These are phyloP conservation scores for Strongylocentrotus purpuratus DNA, from an alignment of 35 echinoderm and acorn worm genomes.

Conservation along the genomic window DNA sequence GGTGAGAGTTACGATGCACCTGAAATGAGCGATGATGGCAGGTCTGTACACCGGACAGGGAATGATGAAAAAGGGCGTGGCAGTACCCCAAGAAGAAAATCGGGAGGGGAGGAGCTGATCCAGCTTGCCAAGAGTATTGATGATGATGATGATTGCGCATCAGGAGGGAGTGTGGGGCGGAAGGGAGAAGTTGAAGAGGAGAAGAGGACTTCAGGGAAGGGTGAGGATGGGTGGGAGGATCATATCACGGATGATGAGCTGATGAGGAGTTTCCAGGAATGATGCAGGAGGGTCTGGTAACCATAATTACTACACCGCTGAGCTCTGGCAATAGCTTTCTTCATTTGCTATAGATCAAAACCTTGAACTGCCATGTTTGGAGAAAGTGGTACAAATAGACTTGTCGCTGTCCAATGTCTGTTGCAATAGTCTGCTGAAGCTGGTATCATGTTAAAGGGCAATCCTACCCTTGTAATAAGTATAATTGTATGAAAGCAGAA, in stretches of 20 bases:
- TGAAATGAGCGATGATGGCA: background rate
- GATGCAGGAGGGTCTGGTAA: background rate
- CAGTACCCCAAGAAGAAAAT: background rate
- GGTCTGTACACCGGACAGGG: background rate
- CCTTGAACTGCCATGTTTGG: too few species aligned
- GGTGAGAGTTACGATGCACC: background rate
- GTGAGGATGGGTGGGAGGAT: conserved; percentile 4
- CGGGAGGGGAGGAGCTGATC: background rate
- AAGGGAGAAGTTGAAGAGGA: background rate
- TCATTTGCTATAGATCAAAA: too few species aligned
- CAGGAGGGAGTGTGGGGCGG: background rate
- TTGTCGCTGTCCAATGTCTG: too few species aligned
- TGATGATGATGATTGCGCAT: background rate
- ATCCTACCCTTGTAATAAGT: too few species aligned
- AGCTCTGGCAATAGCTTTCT: too few species aligned
- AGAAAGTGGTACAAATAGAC: too few species aligned
- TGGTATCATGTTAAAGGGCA: too few species aligned
- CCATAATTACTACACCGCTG: too few species aligned
- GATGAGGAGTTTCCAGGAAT: conserved; percentile 6
- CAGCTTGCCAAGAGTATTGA: background rate
- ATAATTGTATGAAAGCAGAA: too few species aligned
- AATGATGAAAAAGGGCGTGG: background rate
- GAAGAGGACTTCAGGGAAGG: background rate
- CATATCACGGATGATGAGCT: conserved; percentile 43
- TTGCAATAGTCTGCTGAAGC: too few species aligned